phyloP scores from a whole-genome alignment of 1,140 invertebrate genomes.

The Zaprionus lachaisei region DNA sequence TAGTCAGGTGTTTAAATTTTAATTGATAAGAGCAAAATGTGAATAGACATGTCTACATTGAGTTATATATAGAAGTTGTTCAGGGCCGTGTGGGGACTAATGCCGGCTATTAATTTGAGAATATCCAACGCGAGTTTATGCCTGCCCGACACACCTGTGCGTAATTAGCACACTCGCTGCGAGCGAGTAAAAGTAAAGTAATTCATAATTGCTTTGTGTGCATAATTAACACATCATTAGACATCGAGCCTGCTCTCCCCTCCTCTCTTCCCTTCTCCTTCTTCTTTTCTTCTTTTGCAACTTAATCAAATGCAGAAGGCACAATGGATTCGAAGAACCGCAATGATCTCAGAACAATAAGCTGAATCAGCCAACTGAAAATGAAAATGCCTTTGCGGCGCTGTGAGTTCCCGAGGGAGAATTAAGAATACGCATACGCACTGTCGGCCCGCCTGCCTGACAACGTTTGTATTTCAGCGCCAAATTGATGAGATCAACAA shows the following conservation, averaged over 20 bases:
- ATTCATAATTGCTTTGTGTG: slow-evolving; percentile 48
- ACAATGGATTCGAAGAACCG: not conserved
- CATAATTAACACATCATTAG: slow-evolving; percentile 70
- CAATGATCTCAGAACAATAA: not conserved
- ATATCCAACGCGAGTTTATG: slow-evolving; percentile 3
- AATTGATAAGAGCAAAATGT: slow-evolving; percentile 18
- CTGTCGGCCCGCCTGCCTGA: slow-evolving; percentile 7
- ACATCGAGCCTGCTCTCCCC: not conserved
- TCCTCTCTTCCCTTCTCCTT: not conserved
- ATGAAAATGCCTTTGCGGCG: not conserved
- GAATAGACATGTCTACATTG: not conserved
- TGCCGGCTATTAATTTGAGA: slow-evolving; percentile 1
- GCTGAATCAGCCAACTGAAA: slow-evolving; percentile 1
- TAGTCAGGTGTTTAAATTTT: slow-evolving; percentile 27
- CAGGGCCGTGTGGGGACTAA: slow-evolving; percentile 2
- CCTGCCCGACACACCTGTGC: slow-evolving; percentile 24
- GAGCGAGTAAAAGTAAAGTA: slow-evolving; percentile 5
- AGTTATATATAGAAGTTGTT: slow-evolving; percentile 4
- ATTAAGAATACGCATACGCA: slow-evolving; percentile 29
- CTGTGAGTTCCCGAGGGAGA: not conserved
- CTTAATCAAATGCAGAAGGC: slow-evolving; percentile 14
- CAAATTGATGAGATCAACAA: slow-evolving; percentile 58
- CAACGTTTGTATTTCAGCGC: not conserved
- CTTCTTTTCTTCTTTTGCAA: not conserved
- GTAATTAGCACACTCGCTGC: slow-evolving; percentile 35